Evolutionary conservation across 2,888 invertebrate species (phyloP), one percentile per base, ranked within the genome.

Genomic region (Acanthopleura granulata): DNA sequence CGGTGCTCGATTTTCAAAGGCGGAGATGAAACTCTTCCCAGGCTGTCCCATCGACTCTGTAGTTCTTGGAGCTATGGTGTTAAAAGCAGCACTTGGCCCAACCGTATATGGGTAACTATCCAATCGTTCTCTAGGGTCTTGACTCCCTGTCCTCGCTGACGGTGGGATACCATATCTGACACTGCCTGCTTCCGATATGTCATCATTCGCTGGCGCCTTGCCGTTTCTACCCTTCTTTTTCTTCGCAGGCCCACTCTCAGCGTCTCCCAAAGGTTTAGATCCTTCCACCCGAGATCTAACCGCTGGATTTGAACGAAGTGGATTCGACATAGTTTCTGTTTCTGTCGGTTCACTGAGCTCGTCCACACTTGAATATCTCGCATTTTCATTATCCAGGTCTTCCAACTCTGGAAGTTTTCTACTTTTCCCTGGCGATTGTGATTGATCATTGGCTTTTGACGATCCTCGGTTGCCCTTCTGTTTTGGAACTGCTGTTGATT

Each of bases 231-330:
- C 77, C 74, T 81, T 83, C 72, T 82, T 84, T 76, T 82, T 82
- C 77, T 82, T 82, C 40, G 79, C 77, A 27, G 84, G 81, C 3
- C 82, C 81, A 22, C 79, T 81, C 29, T 82, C 81, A 14, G 80
- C 78, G 27, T 78, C 79, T 14, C 78, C 78, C 30, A 70, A 70
- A 12, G 29, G 30, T 30, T 15, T 12, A 50, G 79, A 76, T 73
- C 79, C 81, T 70, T 78, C 77, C 16, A 76, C 70, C 6, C 75
- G 74, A n/a, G 76, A 74, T 72, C 80, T 79, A 0, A 83, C 76
- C 12, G 79, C 80, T 50, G 78, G 72, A 74, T 76, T 78, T 74
- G 78, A 77, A 29, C 73, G 62, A 29, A 78, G 51, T 15, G 80
- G 78, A 74, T 79, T 78, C 40, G 62, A 73, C 12, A 79, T 78